Conservation (phyloP, 2,113 vertebrate genomes). For the Tupaia tana region DNA sequence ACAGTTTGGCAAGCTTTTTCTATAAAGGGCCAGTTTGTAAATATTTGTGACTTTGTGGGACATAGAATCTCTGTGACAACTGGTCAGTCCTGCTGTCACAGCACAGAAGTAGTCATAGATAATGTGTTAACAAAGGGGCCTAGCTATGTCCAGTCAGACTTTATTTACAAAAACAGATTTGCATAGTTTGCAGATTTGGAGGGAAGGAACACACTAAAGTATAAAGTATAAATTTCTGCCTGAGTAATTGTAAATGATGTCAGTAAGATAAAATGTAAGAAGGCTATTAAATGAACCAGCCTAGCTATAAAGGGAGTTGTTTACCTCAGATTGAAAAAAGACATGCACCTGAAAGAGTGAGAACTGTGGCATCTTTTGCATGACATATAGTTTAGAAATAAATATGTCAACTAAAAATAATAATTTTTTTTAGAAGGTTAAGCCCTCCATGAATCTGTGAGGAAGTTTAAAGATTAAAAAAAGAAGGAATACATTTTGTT, state of each 20-base stretch:
- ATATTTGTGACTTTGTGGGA: neutral
- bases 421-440: neutral
- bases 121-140: neutral
- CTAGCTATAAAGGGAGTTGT: neutral
- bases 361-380: rapidly evolving
- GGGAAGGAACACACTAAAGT: neutral
- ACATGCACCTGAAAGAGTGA: neutral
- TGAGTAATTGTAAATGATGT: neutral
- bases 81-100: neutral
- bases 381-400: neutral
- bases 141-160: neutral
- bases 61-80: too few species aligned
- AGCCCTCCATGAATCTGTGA: neutral
- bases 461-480: neutral
- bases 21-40: neutral
- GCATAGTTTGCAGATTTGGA: neutral
- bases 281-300: neutral
- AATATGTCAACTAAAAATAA: too few species aligned
- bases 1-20: neutral
- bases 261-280: neutral
- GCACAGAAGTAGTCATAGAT: neutral
- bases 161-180: neutral
- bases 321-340: neutral
- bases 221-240: neutral
- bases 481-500: neutral